Conservation (phyloP, 2,113 vertebrate species). For the Rhipidura dahli region DNA sequence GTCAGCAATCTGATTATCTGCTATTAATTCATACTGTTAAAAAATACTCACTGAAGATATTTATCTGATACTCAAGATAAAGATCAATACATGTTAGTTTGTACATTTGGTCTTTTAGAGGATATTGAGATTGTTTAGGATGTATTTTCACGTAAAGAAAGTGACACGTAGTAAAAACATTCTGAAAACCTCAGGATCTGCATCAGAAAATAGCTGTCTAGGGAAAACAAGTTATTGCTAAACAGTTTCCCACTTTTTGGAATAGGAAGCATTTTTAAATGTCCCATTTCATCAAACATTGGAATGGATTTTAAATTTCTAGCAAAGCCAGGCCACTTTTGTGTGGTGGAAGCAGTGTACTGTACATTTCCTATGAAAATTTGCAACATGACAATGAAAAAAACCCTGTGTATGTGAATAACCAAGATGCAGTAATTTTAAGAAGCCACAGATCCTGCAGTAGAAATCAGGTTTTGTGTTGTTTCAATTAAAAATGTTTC, state of each 20-base stretch:
- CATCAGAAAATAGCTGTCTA: not conserved
- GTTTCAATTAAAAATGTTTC: not conserved
- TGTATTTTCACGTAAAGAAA: not conserved
- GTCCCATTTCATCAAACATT: not conserved
- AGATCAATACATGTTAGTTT: not conserved
- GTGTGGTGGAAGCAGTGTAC: not conserved
- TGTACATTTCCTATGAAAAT: not conserved
- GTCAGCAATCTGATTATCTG: not conserved
- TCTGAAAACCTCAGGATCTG: not conserved
- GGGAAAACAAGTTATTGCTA: not conserved
- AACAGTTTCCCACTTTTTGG: not conserved
- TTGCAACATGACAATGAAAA: not conserved
- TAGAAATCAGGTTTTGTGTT: not conserved
- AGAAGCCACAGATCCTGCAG: not conserved
- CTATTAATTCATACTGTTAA: not conserved
- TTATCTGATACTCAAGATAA: not conserved
- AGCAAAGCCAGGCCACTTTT: not conserved
- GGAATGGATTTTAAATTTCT: not conserved
- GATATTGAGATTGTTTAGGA: not conserved
- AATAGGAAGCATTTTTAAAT: not conserved
- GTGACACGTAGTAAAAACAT: not conserved
- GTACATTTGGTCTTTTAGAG: not conserved
- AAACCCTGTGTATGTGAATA: not conserved
- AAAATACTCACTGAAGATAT: not conserved
- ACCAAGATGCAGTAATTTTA: not conserved